Base-by-base conservation (phyloP, 2,888 invertebrate genomes). In the Pharmacophagus antenor region DNA sequence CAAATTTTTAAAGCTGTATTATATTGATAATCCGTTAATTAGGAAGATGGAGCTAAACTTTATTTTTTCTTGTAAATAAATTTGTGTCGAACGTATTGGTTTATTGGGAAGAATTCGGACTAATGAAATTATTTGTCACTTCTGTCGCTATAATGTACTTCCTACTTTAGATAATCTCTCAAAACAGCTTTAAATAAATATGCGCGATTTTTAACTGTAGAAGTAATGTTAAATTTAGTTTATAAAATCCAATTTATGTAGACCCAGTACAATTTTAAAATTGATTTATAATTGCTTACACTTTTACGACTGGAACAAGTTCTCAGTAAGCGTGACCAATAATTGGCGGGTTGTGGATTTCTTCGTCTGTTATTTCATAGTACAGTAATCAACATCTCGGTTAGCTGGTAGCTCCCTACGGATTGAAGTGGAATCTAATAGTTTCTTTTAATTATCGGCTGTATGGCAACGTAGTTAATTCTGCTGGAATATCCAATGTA, bases 391-490 rank as follows among this genome's bases (percentile, higher is more conserved):
- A 68, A 64, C 65, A 70, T 69, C 68, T 69, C 64, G 58, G 65
- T 65, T 63, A 62, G 41, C 65, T 69, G 65, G 65, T 63, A 62
- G 41, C 65, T 69, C 66, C 65, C 67, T 63, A 65, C 59, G 63
- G 71, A 71, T 73, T 65, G 58, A 61, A 58, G 70, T 68, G 72
- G 46, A 37, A 51, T 67, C 71, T 78, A 74, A 71, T 81, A 80
- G 76, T 67, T 52, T 73, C 67, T 72, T 73, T 76, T 85, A 84
- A 86, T 84, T 79, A 76, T 65, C 68, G 70, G 69, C 73, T 72
- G 67, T 73, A 77, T 81, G 84, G 72, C 84, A 84, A 84, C 70
- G 65, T 63, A 63, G 68, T 73, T 84, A 84, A 84, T 85, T 80
- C 76, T 71, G 65, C 67, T 67, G 72, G 70, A 72, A 66, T 63